phyloP scores from a whole-genome alignment of 2,797 vertebrate species.

The Thalassophryne amazonica region DNA sequence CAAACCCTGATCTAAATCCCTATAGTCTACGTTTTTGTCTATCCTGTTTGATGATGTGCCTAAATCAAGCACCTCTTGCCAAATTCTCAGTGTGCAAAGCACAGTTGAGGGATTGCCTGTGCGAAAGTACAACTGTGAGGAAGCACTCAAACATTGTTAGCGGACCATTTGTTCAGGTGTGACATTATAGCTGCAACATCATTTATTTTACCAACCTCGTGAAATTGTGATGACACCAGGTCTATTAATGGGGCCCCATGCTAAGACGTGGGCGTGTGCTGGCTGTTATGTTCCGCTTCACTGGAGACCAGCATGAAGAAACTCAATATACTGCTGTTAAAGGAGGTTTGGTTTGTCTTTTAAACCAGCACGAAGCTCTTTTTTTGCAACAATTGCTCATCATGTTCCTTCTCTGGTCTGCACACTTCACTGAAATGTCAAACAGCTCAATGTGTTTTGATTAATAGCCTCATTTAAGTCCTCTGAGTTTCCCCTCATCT shows the following conservation, averaged over 20 bases:
- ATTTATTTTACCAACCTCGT: conserved; percentile 22
- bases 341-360: conserved; percentile 20
- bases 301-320: conserved; percentile 29
- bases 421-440: conserved; percentile 33
- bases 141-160: conserved; percentile 29
- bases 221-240: conserved; percentile 27
- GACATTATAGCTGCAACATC: conserved; percentile 9
- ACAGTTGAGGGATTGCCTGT: conserved; percentile 16
- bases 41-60: conserved; percentile 1
- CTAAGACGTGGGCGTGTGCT: conserved; percentile 24
- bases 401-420: conserved; percentile 33
- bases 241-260: conserved; percentile 23
- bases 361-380: conserved; percentile 47
- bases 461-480: conserved; percentile 42
- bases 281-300: conserved; percentile 24
- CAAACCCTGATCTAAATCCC: neutral
- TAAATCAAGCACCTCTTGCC: conserved; percentile 4
- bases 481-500: conserved; percentile 20
- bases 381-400: conserved; percentile 32
- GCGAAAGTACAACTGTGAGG: conserved; percentile 4
- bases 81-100: conserved; percentile 30
- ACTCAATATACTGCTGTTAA: conserved; percentile 19
- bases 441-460: conserved; percentile 26
- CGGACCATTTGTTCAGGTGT: conserved; percentile 21
- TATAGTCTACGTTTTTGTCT: no score